Conservation (phyloP, 2,113 vertebrate genomes). For the Myrmecobius fasciatus region DNA sequence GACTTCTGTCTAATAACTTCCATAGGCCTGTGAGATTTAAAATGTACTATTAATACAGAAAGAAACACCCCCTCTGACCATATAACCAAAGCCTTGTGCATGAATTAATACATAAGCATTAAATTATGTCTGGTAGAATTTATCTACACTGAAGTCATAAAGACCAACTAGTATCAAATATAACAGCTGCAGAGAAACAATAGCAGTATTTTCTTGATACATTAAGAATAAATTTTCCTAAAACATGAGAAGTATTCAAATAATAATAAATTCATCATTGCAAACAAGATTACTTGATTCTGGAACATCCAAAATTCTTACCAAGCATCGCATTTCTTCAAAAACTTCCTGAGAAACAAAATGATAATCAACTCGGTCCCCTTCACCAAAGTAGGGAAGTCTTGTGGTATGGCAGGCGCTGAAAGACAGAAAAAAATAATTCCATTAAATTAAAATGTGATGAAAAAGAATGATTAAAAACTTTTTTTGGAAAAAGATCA, state of each 20-base stretch:
- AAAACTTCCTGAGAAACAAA: constrained; percentile 91
- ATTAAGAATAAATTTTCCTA: background rate
- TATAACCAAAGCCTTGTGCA: background rate
- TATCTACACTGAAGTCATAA: background rate
- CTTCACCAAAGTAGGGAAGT: constrained; percentile 90
- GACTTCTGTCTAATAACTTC: background rate
- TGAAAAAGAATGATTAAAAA: constrained; percentile 1
- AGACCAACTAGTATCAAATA: background rate
- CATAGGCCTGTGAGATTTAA: background rate
- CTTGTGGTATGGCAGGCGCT: constrained; percentile 95
- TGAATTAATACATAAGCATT: background rate
- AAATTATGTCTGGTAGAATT: background rate
- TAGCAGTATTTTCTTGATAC: background rate
- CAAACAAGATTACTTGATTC: background rate
- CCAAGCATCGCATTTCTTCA: constrained; percentile 87
- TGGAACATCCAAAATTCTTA: constrained; percentile 72
- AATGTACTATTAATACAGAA: background rate
- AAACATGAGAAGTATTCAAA: background rate
- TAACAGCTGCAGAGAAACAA: background rate
- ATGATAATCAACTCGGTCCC: constrained; percentile 92
- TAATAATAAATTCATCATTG: background rate
- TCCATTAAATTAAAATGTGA: constrained; percentile 36
- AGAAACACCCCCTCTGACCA: background rate
- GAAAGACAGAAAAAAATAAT: constrained; percentile 66
- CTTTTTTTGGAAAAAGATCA: background rate